Base-by-base conservation (phyloP, 1,140 invertebrate genomes). In the Whitmania pigra region DNA sequence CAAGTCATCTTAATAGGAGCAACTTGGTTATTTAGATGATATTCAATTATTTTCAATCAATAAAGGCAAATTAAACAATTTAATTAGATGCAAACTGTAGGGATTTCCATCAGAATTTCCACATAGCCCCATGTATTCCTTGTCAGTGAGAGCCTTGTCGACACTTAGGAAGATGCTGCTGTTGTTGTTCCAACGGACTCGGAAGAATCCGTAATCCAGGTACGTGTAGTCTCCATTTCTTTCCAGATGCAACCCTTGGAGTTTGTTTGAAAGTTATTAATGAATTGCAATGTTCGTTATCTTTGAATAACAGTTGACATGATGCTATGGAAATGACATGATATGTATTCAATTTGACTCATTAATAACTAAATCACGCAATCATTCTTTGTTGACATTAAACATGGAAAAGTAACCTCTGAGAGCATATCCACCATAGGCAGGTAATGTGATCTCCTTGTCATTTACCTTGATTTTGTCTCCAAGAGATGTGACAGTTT, bases 71-170 rank as follows among this genome's bases (percentile, higher is more conserved):
- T n/a, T n/a, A n/a, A n/a, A n/a, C n/a, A n/a, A n/a, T 25, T 20
- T 2, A 53, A 29, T 11, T 25, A 11, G 22, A 71, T 6, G 36
- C 73, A 55, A 57, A 73, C 73, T 73, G 13, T 36, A 17, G 20
- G 73, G 53, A 53, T 71, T 57, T n/a, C 69, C 53, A 57, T 73
- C 73, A 0, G 25, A 73, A 57, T 73, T 73, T 40, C 73, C 73
- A 27, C 73, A 73, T 20, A 73, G 29, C 15, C 73, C 73, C 29
- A 36, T 67, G 73, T 55, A 31, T 36, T 27, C 22, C 11, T 60
- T 71, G 11, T 71, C 43, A 2, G 29, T 25, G 7, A 66, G 27
- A n/a, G 53, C 57, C n/a, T 71, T 57, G 18, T 70, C 69, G 4
- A 73, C 54, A 15, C 53, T 73, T 6, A 73, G n/a, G 54, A 73